Conservation (phyloP, 2,797 vertebrate genomes). For the Microcaecilia unicolor region DNA sequence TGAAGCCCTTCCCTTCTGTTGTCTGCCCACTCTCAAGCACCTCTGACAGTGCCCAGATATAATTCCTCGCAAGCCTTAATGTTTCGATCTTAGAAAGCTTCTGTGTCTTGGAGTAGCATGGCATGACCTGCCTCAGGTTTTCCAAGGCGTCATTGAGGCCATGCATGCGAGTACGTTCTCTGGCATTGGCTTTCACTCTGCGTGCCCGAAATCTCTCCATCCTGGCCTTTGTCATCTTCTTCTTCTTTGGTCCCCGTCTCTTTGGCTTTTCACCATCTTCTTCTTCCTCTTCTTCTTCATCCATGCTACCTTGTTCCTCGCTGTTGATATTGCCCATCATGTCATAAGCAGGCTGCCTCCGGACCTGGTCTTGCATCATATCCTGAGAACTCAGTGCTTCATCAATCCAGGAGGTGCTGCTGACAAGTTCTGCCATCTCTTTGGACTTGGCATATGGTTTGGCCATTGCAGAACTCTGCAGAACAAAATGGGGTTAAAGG, state of each 20-base stretch:
- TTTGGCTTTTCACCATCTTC: conserved; percentile 76
- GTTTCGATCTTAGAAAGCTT: conserved; percentile 97
- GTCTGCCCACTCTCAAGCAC: conserved; percentile 83
- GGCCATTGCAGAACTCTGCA: conserved; percentile 71
- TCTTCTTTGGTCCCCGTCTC: conserved; percentile 90
- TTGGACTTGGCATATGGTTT: conserved; percentile 59
- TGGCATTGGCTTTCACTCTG: conserved; percentile 84
- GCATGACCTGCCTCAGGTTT: conserved; percentile 84
- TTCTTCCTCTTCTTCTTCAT: conserved; percentile 60
- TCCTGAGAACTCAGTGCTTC: conserved; percentile 67
- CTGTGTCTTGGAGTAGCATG: conserved; percentile 96
- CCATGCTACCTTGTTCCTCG: conserved; percentile 46
- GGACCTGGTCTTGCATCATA: conserved; percentile 56
- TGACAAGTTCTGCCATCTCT: conserved; percentile 73
- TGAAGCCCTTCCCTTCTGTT: conserved; percentile 76
- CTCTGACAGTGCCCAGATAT: conserved; percentile 96
- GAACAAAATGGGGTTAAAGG: not conserved
- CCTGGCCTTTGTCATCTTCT: conserved; percentile 95
- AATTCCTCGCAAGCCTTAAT: conserved; percentile 84
- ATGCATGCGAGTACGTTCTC: conserved; percentile 91
- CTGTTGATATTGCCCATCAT: conserved; percentile 33
- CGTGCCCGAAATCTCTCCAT: conserved; percentile 81
- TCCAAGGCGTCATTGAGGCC: conserved; percentile 91
- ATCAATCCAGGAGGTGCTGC: conserved; percentile 72
- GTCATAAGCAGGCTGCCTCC: conserved; percentile 43